Conservation (phyloP, 2,888 invertebrate species). For the Diarsia rubi region DNA sequence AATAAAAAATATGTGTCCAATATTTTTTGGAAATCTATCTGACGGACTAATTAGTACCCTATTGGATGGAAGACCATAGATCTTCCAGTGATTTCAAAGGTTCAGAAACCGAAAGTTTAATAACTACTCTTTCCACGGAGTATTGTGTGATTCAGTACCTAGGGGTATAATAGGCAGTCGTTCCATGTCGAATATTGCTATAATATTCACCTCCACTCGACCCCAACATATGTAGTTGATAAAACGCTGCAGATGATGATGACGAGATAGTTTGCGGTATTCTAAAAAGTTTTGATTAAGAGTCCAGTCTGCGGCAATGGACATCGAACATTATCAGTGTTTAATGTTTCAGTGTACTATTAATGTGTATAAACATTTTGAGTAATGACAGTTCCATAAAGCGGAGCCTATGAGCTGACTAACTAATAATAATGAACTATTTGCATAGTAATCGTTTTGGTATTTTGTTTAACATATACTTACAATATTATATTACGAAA, state of each 20-base stretch:
- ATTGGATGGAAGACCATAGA: background rate
- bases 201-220: background rate
- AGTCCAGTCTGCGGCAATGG: conserved; percentile 1
- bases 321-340: conserved; percentile 4
- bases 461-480: conserved; percentile 19
- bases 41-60: too few relatives aligned
- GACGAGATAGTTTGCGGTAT: background rate
- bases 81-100: background rate
- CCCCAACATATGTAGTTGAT: background rate
- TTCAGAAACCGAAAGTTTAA: background rate
- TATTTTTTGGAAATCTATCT: too few relatives aligned
- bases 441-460: conserved; percentile 53
- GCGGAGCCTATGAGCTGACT: conserved; percentile 5
- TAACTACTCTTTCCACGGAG: background rate
- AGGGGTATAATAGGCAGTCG: background rate
- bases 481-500: background rate
- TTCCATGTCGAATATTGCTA: background rate
- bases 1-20: too few relatives aligned
- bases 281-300: background rate
- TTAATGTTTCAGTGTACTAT: conserved; percentile 14
- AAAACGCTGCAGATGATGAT: background rate
- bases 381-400: conserved; percentile 43
- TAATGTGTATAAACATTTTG: conserved; percentile 35
- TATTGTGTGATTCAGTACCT: background rate
- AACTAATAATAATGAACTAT: conserved; percentile 38